Conservation (phyloP, 2,113 vertebrate genomes). For the Mus pahari region DNA sequence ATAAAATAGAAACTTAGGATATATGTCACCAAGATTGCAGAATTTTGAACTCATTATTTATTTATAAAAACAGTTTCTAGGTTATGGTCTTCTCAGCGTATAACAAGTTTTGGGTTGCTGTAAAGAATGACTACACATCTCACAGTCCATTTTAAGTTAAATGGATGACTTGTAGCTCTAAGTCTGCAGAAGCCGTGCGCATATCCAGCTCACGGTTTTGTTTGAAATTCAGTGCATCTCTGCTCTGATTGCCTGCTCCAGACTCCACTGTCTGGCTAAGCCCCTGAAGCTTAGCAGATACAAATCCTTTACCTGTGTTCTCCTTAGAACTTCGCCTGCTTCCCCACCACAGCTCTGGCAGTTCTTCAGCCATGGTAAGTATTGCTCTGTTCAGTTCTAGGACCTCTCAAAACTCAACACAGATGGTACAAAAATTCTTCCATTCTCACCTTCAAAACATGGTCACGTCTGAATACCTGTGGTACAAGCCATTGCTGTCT, state of each 20-base stretch:
- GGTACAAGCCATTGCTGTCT: fast-evolving
- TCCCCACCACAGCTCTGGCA: too few relatives aligned
- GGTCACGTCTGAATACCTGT: background rate
- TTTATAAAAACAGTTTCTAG: background rate
- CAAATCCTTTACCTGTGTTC: background rate
- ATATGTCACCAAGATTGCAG: background rate
- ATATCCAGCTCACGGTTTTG: background rate
- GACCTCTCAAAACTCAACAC: background rate
- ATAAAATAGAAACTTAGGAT: background rate
- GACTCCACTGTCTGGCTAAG: background rate
- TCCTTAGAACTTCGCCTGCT: background rate
- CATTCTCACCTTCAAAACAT: background rate
- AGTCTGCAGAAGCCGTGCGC: background rate
- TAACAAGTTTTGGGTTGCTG: slow-evolving; percentile 4
- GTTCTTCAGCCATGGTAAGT: background rate
- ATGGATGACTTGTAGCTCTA: background rate
- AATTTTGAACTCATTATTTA: background rate
- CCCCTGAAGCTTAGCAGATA: background rate
- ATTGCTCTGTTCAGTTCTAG: background rate
- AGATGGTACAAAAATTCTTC: background rate
- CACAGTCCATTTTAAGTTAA: background rate
- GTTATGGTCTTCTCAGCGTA: background rate
- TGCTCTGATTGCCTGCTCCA: background rate
- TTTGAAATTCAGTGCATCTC: background rate
- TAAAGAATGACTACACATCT: background rate